These are phyloP conservation scores for Drosophila vallismaia DNA, from an alignment of 2,888 invertebrate species.

Conservation along the genomic window DNA sequence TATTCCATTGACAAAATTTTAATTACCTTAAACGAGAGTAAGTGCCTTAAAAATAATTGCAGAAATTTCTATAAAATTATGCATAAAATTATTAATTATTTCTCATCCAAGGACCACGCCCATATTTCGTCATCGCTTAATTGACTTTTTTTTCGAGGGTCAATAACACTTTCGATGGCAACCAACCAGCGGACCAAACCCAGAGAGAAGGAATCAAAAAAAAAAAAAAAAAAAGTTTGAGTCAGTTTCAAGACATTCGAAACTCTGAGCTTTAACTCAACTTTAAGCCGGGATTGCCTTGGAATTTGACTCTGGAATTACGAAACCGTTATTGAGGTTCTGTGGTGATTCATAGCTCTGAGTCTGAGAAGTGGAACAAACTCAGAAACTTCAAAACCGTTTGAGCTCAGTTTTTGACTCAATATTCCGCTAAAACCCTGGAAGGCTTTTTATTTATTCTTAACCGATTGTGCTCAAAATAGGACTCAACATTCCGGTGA, in stretches of 20 bases:
- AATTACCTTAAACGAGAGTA: too few relatives aligned
- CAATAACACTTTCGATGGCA: conserved; percentile 58
- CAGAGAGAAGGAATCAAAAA: neutral
- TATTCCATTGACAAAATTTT: too few relatives aligned
- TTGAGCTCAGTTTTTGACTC: too few relatives aligned
- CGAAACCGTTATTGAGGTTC: conserved; percentile 14
- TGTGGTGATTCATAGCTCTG: neutral
- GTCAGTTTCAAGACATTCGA: conserved; percentile 23
- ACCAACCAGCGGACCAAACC: conserved; percentile 1
- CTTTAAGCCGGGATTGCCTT: conserved; percentile 12
- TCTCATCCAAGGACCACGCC: conserved; percentile 14
- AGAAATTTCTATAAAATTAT: too few relatives aligned
- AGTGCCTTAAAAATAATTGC: neutral
- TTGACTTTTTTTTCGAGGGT: conserved; percentile 59
- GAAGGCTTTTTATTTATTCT: too few relatives aligned
- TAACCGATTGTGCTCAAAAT: too few relatives aligned
- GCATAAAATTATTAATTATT: conserved; percentile 18
- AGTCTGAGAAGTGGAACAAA: too few relatives aligned
- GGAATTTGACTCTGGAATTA: conserved; percentile 4
- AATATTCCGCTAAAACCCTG: too few relatives aligned
- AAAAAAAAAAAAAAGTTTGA: too few relatives aligned
- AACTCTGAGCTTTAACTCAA: conserved; percentile 6
- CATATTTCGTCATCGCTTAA: conserved; percentile 57
- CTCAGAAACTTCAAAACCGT: too few relatives aligned
- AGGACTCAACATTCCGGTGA: too few relatives aligned